Evolutionary conservation across 2,797 vertebrate species (phyloP).

Genomic region (Alca torda): DNA sequence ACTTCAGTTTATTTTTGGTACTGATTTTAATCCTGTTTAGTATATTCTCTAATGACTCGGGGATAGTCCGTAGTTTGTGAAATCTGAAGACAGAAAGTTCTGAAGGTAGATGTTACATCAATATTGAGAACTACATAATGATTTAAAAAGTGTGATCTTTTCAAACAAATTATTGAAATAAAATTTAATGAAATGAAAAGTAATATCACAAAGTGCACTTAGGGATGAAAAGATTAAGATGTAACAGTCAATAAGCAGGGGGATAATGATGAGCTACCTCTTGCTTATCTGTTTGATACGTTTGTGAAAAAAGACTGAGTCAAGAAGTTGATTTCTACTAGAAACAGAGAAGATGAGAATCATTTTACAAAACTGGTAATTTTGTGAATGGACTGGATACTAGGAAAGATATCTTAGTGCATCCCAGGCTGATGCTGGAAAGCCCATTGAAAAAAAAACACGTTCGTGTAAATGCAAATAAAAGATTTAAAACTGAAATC

Average conservation of each 20-base stretch:
- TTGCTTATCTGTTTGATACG: neutral
- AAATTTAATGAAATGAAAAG: neutral
- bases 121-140: neutral
- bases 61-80: neutral
- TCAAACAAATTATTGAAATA: neutral
- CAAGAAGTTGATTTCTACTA: neutral
- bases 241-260: neutral
- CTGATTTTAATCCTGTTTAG: neutral
- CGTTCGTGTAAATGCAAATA: neutral
- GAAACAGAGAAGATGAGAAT: neutral
- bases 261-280: rapidly evolving
- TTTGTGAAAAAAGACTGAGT: neutral
- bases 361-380: neutral
- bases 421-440: neutral
- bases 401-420: neutral
- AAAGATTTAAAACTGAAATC: neutral
- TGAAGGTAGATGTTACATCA: neutral
- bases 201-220: neutral
- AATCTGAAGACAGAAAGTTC: neutral
- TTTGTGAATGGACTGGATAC: neutral
- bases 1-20: neutral
- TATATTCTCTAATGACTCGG: neutral
- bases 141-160: neutral
- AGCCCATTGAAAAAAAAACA: neutral
- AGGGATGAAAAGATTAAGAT: neutral